phyloP scores from a whole-genome alignment of 2,888 invertebrate genomes.

The Nephrotoma appendiculata region DNA sequence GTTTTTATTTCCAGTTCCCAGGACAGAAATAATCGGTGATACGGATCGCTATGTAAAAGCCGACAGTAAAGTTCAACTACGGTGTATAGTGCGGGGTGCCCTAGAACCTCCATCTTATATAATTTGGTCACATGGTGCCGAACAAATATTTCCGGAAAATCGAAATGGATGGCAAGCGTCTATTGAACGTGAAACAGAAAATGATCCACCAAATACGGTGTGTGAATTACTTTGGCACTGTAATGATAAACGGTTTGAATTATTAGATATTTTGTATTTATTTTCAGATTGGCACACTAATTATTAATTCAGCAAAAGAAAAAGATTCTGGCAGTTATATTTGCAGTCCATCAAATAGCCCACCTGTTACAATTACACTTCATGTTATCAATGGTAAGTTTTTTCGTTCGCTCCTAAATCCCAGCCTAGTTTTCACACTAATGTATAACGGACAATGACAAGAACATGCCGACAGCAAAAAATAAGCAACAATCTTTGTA shows the following conservation, averaged over 20 bases:
- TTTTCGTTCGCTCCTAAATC: neutral
- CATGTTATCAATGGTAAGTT: slow-evolving; percentile 78
- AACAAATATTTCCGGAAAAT: slow-evolving; percentile 31
- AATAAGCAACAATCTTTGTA: too few relatives aligned
- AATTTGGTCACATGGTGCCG: slow-evolving; percentile 72
- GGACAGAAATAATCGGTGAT: slow-evolving; percentile 80
- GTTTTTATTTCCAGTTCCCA: slow-evolving; percentile 51
- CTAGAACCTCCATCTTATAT: slow-evolving; percentile 86
- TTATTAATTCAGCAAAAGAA: slow-evolving; percentile 31
- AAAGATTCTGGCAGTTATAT: slow-evolving; percentile 65
- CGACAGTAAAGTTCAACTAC: slow-evolving; percentile 75
- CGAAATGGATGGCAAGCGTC: slow-evolving; percentile 31
- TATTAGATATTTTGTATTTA: neutral
- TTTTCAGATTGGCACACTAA: slow-evolving; percentile 28
- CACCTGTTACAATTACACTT: slow-evolving; percentile 73
- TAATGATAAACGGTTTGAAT: slow-evolving; percentile 14
- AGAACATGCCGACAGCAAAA: too few relatives aligned
- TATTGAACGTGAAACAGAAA: slow-evolving; percentile 22
- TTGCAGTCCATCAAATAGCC: slow-evolving; percentile 85
- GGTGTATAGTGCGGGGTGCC: slow-evolving; percentile 81
- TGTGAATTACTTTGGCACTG: slow-evolving; percentile 10
- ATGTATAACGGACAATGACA: too few relatives aligned
- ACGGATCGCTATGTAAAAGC: slow-evolving; percentile 83
- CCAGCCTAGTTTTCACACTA: too few relatives aligned
- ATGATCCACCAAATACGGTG: slow-evolving; percentile 30